Percentiles rank a stretch among this genome's conserved stretches.
phyloP scores from a whole-genome alignment of 2,113 vertebrate species.

The Penelope pileata region DNA sequence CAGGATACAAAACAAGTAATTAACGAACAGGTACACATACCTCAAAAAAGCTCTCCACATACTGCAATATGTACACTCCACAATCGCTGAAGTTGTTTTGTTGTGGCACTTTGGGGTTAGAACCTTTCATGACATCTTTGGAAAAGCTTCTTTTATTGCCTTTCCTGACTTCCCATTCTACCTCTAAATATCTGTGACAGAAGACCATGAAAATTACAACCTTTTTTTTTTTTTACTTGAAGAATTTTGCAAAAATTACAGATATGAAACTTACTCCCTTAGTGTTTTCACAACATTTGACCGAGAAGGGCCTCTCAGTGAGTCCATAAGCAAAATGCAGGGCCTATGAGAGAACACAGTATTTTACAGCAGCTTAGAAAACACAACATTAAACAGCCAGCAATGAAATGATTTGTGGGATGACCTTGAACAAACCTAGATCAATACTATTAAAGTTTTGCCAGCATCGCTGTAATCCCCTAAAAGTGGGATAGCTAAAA shows the following conservation, averaged over 20 bases:
- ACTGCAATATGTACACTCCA: conserved; percentile 94
- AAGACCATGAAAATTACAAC: not conserved
- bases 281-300: conserved; percentile 95
- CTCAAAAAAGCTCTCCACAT: conserved; percentile 99
- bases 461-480: not conserved
- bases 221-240: not conserved
- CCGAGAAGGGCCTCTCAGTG: conserved; percentile 90
- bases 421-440: not conserved
- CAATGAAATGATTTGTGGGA: not conserved
- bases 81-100: conserved; percentile 99
- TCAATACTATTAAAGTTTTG: not conserved
- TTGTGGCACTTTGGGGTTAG: conserved; percentile 95
- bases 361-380: not conserved
- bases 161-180: conserved; percentile 96
- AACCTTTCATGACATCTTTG: conserved; percentile 96
- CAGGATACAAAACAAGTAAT: not conserved
- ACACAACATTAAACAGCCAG: not conserved
- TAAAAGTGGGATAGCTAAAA: not conserved
- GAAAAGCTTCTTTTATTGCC: conserved; percentile 90
- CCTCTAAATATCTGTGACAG: conserved; percentile 90
- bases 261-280: conserved; percentile 87
- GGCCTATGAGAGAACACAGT: conserved; percentile 78
- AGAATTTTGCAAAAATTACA: not conserved
- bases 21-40: conserved; percentile 73
- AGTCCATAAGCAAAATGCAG: conserved; percentile 98